Percentiles rank a stretch among this genome's conserved stretches.
Evolutionary conservation across 1,140 invertebrate genomes (phyloP).

Genomic region (Eupristina koningsbergeri): DNA sequence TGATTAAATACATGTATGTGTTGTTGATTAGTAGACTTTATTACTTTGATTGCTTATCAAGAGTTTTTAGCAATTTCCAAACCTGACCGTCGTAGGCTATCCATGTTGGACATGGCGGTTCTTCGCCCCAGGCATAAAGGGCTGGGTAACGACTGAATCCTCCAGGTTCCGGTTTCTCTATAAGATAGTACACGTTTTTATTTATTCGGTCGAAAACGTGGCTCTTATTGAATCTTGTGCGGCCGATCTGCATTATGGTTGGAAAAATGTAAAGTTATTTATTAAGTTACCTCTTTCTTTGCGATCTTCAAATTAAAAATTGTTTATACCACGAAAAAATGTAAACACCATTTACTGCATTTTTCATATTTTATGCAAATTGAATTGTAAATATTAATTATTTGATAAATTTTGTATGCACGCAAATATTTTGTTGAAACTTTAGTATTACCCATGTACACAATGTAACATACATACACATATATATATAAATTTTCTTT

Average conservation of each 20-base stretch:
- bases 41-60: neutral
- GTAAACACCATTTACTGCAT: too few relatives aligned
- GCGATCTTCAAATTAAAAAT: too few relatives aligned
- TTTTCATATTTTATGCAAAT: too few relatives aligned
- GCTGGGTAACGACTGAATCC: constrained; percentile 73
- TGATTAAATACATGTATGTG: too few relatives aligned
- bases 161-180: constrained; percentile 68
- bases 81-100: constrained; percentile 90
- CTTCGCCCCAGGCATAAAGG: constrained; percentile 79
- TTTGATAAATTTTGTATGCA: too few relatives aligned
- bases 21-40: too few relatives aligned
- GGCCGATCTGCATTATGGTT: constrained; percentile 69
- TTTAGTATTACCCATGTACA: too few relatives aligned
- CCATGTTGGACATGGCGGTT: constrained; percentile 84
- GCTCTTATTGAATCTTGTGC: constrained; percentile 74
- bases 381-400: too few relatives aligned
- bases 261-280: neutral
- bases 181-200: constrained; percentile 73
- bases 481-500: too few relatives aligned
- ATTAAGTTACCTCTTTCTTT: neutral
- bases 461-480: too few relatives aligned
- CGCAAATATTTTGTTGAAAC: neutral
- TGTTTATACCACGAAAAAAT: too few relatives aligned
- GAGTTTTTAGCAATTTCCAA: neutral
- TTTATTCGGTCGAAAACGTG: constrained; percentile 74